Base-by-base conservation (phyloP, 2,113 vertebrate species). In the Peromyscus californicus region DNA sequence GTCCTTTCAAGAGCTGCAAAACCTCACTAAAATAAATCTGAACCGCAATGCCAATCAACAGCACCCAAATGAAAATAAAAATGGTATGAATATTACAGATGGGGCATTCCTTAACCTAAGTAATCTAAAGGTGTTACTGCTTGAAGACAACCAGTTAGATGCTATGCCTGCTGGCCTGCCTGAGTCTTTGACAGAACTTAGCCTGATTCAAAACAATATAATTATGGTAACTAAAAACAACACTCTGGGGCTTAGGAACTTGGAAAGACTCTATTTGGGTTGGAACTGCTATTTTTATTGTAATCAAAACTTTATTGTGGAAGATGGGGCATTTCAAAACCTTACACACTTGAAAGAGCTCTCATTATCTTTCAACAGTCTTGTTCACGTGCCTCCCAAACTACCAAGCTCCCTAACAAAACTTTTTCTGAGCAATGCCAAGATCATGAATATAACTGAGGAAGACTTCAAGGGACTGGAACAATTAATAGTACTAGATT, bases 401-500 rank as follows among this genome's bases (percentile, higher is more conserved):
- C 85, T 98, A 39, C 97, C 98, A 0, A 90, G 26, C 39, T 98
- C 95, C 54, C 95, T 95, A 76, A 63, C 0, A 0, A 7, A 97
- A 88, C 17, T 45, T 89, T 95, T 94, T 31, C 48, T 98, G 69
- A 98, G 75, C 79, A 98, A 97, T 89, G 85, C 97, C 80, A 89
- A 97, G 6, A 99, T 99, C 97, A 65, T 97, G 36, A 11, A 29
- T 4, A 98, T 99, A 79, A 26, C 2, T 83, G 39, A 94, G n/a
- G 89, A 98, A 5, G 99, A 99, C 94, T 98, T 99, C 36, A 65
- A 42, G 13, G 75, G 70, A 1, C 78, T 98, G 45, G 5, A 1
- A 48, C 97, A 98, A 16, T 94, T 99, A 79, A 93, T 2, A 6
- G 3, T 91, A 15, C 98, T 99, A 3, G 89, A 98, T 87, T 91